Conservation (phyloP, 2,888 invertebrate genomes). For the Tromatobia lineatoria region DNA sequence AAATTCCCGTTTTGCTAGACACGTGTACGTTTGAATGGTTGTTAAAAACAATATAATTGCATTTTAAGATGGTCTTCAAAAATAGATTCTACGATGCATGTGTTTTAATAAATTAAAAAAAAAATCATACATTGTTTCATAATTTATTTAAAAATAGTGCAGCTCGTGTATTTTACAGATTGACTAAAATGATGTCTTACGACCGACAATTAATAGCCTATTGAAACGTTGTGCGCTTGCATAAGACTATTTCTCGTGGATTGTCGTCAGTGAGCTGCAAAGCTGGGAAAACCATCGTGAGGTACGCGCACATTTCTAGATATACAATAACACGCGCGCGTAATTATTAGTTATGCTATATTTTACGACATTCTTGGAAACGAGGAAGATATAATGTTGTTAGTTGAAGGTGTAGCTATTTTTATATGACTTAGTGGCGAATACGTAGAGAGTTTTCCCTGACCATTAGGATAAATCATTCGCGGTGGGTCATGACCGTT, state of each 20-base stretch:
- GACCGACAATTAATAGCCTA: slow-evolving; percentile 16
- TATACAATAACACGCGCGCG: slow-evolving; percentile 19
- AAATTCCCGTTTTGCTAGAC: too few species aligned
- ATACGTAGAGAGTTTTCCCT: slow-evolving; percentile 8
- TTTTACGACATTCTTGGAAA: slow-evolving; percentile 44
- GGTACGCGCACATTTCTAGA: not conserved
- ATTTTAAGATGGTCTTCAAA: too few species aligned
- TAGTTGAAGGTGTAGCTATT: not conserved
- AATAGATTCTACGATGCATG: too few species aligned
- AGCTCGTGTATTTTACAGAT: not conserved
- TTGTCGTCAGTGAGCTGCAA: slow-evolving; percentile 8
- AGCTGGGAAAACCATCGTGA: slow-evolving; percentile 41
- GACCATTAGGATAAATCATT: slow-evolving; percentile 5
- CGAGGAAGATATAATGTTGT: slow-evolving; percentile 31
- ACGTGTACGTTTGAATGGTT: too few species aligned
- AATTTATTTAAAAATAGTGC: too few species aligned
- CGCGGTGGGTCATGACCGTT: slow-evolving; percentile 19
- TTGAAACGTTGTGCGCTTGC: slow-evolving; percentile 3
- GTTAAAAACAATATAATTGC: too few species aligned
- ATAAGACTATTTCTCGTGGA: slow-evolving; percentile 10
- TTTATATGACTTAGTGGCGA: slow-evolving; percentile 10
- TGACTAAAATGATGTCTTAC: not conserved
- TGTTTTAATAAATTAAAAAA: too few species aligned
- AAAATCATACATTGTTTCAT: too few species aligned
- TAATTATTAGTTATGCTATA: slow-evolving; percentile 24